Evolutionary conservation across 2,797 vertebrate species (phyloP), one percentile per base, ranked within the genome.

Genomic region (Rhadinocentrus ornatus): DNA sequence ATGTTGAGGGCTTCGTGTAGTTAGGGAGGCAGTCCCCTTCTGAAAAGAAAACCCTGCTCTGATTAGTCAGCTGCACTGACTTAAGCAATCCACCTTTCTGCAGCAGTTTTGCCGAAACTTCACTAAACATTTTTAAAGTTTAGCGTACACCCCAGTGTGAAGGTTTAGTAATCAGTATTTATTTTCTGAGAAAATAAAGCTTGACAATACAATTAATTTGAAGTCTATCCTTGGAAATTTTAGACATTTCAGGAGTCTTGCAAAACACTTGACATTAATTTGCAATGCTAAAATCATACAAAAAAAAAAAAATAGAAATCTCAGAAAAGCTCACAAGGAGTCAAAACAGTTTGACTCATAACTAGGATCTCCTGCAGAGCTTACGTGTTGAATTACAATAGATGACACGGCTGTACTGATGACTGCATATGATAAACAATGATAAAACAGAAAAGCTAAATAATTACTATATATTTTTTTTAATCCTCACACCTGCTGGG

Each of bases 401-500:
- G 44, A 48, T 2, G 27, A 24, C 27, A 7, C 2, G 7, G 53
- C 12, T 18, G 53, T 29, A 16, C 24, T 26, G 24, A 24, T 13
- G 50, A 6, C 52, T 24, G 24, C 24, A 54, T 8, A 27, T 29
- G 12, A 54, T 52, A 26, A 26, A 52, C 11, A 15, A 53, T 15
- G 15, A 54, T 6, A 18, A 54, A 53, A 27, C 46, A 12, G 20
- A 12, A 35, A 59, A 39, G 2, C 24, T 16, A 41, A 18, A 41
- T 48, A 26, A 5, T 41, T 29, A 4, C 18, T 18, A 41, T 10
- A 27, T 10, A 10, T 34, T 8, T 60, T 8, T 60, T 5, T 41
- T 20, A 16, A 37, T 63, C 12, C 20, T 60, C 75, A 92, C 93
- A 99, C 98, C 97, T 99, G 97, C 81, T 99, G 96, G 77, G 97